phyloP scores from a whole-genome alignment of 2,888 invertebrate genomes.

The Esperia sulphurella region DNA sequence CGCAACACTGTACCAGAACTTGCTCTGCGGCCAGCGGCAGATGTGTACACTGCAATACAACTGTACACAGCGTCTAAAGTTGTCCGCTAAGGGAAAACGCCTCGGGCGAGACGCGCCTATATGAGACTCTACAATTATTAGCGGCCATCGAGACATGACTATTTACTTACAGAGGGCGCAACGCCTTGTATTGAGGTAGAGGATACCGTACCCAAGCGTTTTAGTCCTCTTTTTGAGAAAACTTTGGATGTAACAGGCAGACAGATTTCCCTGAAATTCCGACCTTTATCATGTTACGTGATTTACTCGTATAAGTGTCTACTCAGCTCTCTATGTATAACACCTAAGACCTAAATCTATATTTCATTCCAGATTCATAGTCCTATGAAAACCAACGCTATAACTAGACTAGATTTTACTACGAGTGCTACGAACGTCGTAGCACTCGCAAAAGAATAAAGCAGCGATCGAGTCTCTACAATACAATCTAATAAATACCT shows the following conservation, averaged over 20 bases:
- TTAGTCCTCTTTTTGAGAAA: constrained; percentile 21
- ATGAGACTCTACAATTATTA: constrained; percentile 55
- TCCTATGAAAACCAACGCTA: too few species aligned
- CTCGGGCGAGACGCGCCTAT: constrained; percentile 56
- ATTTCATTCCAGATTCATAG: too few species aligned
- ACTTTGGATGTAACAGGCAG: too few species aligned
- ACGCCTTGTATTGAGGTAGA: constrained; percentile 35
- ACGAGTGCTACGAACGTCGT: too few species aligned
- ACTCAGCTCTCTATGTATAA: too few species aligned
- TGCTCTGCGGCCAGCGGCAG: constrained; percentile 69
- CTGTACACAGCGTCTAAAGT: constrained; percentile 41
- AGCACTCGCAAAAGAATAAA: too few species aligned
- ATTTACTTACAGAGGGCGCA: constrained; percentile 63
- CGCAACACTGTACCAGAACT: constrained; percentile 67
- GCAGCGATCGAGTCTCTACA: too few species aligned
- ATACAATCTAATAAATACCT: too few species aligned
- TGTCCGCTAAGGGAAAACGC: constrained; percentile 57
- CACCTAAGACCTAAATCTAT: background rate
- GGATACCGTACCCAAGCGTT: constrained; percentile 35
- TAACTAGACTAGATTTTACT: too few species aligned
- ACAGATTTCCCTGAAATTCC: too few species aligned
- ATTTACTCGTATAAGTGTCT: too few species aligned
- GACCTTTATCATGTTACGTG: too few species aligned
- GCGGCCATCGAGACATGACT: constrained; percentile 68
- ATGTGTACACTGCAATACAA: constrained; percentile 41